Percentiles rank a stretch among this genome's conserved stretches.
These are phyloP conservation scores for Borostomias antarcticus DNA, from an alignment of 2,797 vertebrate genomes.

Conservation along the genomic window DNA sequence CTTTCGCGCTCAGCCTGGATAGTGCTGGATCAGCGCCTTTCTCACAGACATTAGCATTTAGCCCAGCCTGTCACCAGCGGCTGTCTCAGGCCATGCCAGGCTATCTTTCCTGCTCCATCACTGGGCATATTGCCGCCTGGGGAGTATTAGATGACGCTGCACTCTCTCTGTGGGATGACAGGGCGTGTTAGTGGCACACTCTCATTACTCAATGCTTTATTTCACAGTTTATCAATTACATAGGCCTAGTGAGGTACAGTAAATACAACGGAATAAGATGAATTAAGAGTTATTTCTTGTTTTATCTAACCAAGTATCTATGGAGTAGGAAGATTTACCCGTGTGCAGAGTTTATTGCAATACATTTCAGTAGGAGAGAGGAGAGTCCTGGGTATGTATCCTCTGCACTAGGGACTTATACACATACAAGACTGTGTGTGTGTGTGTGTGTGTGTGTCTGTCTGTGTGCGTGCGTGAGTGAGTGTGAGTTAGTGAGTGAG, in stretches of 20 bases:
- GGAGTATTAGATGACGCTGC: background rate
- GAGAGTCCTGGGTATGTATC: too few species aligned
- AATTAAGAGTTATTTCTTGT: too few species aligned
- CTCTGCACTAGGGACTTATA: too few species aligned
- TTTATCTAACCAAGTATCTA: too few species aligned
- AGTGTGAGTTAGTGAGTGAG: background rate
- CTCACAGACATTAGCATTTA: too few species aligned
- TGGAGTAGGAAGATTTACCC: too few species aligned
- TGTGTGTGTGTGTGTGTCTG: slow-evolving; percentile 17
- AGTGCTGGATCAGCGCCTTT: slow-evolving; percentile 38
- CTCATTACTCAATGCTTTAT: background rate
- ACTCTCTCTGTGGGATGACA: slow-evolving; percentile 3
- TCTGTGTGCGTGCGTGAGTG: slow-evolving; percentile 22
- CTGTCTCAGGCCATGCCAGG: slow-evolving; percentile 16
- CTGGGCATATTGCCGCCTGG: slow-evolving; percentile 9
- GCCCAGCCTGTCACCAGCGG: slow-evolving; percentile 35
- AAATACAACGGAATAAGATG: too few species aligned
- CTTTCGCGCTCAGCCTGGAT: too few species aligned
- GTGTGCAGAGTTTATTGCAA: too few species aligned
- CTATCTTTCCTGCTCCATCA: slow-evolving; percentile 18
- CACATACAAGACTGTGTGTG: background rate
- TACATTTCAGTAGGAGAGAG: background rate
- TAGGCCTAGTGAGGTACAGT: too few species aligned
- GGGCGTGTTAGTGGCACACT: background rate
- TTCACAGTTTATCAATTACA: too few species aligned